Conservation (phyloP, 2,797 vertebrate genomes). For the Smutsia temminckii region DNA sequence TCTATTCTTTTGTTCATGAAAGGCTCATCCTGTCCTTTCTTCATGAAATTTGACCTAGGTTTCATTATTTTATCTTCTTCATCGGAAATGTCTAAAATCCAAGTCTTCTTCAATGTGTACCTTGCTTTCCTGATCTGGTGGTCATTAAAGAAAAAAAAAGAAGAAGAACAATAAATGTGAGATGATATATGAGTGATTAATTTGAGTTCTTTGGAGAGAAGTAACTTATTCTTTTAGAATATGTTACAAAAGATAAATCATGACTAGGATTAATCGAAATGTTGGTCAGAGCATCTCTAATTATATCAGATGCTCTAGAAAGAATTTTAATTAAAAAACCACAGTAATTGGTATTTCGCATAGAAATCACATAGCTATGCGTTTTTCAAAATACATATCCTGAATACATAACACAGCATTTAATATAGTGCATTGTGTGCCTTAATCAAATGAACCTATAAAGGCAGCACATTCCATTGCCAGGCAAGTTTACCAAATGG, state of each 20-base stretch:
- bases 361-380: not conserved
- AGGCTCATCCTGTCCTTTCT: not conserved
- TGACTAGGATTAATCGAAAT: constrained; percentile 51
- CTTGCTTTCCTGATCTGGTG: not conserved
- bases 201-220: constrained; percentile 28
- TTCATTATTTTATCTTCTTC: not conserved
- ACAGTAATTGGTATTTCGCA: constrained; percentile 43
- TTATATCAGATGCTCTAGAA: constrained; percentile 38
- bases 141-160: not conserved
- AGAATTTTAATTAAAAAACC: constrained; percentile 58
- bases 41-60: not conserved
- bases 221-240: constrained; percentile 15
- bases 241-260: constrained; percentile 42
- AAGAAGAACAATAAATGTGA: not conserved
- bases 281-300: constrained; percentile 33
- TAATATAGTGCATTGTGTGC: not conserved
- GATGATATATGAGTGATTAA: constrained; percentile 29
- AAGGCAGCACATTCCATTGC: not conserved
- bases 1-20: not conserved
- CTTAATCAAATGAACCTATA: not conserved
- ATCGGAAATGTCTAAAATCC: not conserved
- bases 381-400: not conserved
- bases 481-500: not conserved
- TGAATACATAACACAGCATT: not conserved
- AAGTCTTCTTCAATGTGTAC: not conserved